A percentile compares a stretch with the other conserved stretches of the same genome.
These are phyloP conservation scores for Tridacna gigas DNA, from an alignment of 2,888 invertebrate genomes.

Conservation along the genomic window DNA sequence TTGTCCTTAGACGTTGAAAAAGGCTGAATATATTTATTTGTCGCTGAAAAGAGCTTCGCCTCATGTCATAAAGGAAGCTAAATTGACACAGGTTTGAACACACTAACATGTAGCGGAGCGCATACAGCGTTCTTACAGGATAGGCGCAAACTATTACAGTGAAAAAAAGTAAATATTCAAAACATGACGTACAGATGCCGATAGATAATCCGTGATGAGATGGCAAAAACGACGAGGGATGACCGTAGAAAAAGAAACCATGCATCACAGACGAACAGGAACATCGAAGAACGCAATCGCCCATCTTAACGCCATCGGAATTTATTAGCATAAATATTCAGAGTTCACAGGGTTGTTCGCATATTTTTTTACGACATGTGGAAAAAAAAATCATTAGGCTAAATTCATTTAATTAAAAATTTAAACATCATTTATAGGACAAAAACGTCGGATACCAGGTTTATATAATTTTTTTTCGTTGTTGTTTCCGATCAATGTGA, in stretches of 20 bases:
- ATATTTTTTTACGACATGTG: constrained; percentile 5
- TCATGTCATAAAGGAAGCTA: no score
- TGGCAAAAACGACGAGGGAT: constrained; percentile 44
- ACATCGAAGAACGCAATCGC: constrained; percentile 45
- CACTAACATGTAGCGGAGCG: no score
- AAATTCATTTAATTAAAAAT: no score
- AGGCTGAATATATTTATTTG: no score
- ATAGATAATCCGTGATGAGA: constrained; percentile 48
- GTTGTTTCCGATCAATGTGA: no score
- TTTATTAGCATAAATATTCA: constrained; percentile 61
- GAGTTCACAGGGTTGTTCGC: constrained; percentile 36
- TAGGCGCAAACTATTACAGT: constrained; percentile 36
- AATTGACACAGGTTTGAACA: no score
- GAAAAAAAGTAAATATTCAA: background rate
- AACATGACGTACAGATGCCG: constrained; percentile 51
- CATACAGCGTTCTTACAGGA: no score
- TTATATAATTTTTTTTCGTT: no score
- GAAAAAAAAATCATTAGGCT: background rate
- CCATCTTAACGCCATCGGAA: constrained; percentile 41
- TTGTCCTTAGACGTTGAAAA: no score
- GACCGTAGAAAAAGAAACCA: constrained; percentile 65
- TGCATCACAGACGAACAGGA: constrained; percentile 58
- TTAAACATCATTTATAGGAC: no score
- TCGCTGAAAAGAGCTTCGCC: no score
- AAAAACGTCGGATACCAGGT: no score